Base-by-base conservation (phyloP, 2,113 vertebrate genomes). In the Octodon degus region DNA sequence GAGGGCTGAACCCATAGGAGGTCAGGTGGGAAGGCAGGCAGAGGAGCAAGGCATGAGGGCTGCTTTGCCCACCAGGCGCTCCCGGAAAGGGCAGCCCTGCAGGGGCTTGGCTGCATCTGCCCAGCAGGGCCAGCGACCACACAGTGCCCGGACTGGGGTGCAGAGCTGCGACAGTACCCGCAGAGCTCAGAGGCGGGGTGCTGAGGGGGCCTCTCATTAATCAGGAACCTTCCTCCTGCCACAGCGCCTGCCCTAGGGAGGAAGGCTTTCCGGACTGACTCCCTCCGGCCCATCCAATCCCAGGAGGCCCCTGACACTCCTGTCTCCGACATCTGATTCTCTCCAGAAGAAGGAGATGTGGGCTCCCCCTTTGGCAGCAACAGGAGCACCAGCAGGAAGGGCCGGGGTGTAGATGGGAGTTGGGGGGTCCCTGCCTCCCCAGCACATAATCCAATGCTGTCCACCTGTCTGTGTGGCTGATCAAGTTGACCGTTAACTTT, bases 1-100 rank as follows among this genome's bases (percentile, higher is more conserved):
- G 92, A 96, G 74, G 47, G n/a, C 30, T 30, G 91, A 95, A 32
- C 90, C 95, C 90, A 27, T 55, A 43, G 60, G 86, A 90, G 62
- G 27, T 17, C 5, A 87, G 72, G 63, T 67, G 65, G 82, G 79
- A 96, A 83, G n/a, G 25, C 9, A 72, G 80, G 95, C 93, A 79
- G 88, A 85, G 82, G 83, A 37, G 82, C 63, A 89, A 84, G 32
- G 70, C 62, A 82, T 63, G 6, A 60, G 50, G 81, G 87, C 68
- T 67, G 58, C 67, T 97, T 90, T 32, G 24, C 95, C 86, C 37
- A 30, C 76, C 84, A 17, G 13, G 34, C 89, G 16, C 74, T 86
- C 74, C 3, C 11, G 53, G 87, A 86, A 93, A 94, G 43, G 47
- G 84, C 1, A 53, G 12, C 72, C 58, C 47, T 74, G 67, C 24